Base-by-base conservation (phyloP, 1,140 invertebrate species). In the Brachionus plicatilis region DNA sequence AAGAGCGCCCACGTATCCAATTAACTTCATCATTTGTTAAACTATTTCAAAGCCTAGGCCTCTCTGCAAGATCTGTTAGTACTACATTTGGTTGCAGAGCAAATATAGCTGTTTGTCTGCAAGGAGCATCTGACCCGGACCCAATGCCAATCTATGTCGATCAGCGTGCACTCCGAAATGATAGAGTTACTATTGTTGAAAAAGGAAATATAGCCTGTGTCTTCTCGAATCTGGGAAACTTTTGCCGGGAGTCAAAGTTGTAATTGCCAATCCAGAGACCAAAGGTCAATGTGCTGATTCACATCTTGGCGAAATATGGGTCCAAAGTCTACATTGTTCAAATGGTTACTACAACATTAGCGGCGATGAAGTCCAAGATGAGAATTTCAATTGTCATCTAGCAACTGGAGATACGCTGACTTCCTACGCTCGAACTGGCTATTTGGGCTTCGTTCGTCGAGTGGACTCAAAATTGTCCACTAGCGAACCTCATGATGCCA, bases 281-380 rank as follows among this genome's bases (percentile, higher is more conserved):
- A 97, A 97, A 88, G 97, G 97, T 2, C 98, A 99, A 89, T 99
- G 97, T 89, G 97, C 97, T 0, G 98, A 99, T 88, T 99, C 97
- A 0, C 96, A 99, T 91, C 91, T 99, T 17, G 98, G 98, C 79
- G 98, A 99, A 91, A 95, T 97, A 86, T 94, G 93, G 93, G 93
- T 94, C 8, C 95, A 97, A 88, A 95, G 95, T 68, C 93, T 94
- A 3, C 96, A 99, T 90, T 98, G 96, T 88, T 95, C 97, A 0
- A 96, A 94, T 88, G 97, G 97, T 6, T 99, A 99, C 89, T 99
- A 96, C 88, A 97, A 95, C 0, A 96, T 98, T 85, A 98, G 96
- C 88, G 97, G 96, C 0, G 96, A 99, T 86, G 96, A 99, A 87
- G 93, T 93, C 82, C 95, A 88, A 12, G 87, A 96, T 87, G 97